phyloP scores from a whole-genome alignment of 2,113 vertebrate genomes.

The Ochotona curzoniae region DNA sequence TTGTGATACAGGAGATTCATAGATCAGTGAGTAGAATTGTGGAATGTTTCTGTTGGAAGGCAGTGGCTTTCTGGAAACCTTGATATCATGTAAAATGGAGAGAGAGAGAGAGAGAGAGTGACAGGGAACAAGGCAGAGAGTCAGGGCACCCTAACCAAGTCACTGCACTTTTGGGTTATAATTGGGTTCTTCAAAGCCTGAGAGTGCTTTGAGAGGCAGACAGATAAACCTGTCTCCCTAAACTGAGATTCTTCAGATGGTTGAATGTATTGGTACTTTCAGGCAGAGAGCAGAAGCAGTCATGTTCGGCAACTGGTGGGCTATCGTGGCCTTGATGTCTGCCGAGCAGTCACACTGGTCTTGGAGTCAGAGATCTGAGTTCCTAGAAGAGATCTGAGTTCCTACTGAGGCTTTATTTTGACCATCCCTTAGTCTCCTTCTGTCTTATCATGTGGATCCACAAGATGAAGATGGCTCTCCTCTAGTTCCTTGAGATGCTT shows the following conservation, averaged over 20 bases:
- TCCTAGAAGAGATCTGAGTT: neutral
- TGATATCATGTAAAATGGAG: neutral
- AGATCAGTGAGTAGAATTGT: conserved; percentile 1
- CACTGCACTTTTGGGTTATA: neutral
- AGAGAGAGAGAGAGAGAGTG: neutral
- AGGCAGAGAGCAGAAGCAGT: neutral
- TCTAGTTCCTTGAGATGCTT: conserved; percentile 38
- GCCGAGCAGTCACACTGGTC: neutral
- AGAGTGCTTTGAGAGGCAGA: neutral
- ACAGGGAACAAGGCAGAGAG: too few species aligned
- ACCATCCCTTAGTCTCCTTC: too few species aligned
- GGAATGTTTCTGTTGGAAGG: neutral
- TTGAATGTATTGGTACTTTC: neutral
- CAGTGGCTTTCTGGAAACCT: neutral
- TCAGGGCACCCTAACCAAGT: neutral
- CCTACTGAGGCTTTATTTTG: neutral
- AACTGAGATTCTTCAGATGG: neutral
- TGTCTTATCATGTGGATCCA: neutral
- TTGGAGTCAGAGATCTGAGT: neutral
- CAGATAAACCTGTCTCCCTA: neutral
- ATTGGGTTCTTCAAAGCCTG: neutral
- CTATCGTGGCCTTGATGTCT: neutral
- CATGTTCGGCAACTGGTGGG: neutral
- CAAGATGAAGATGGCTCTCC: neutral
- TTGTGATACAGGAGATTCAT: neutral